These are phyloP conservation scores for Platycnemis pennipes DNA, from an alignment of 2,888 invertebrate species.

Conservation along the genomic window DNA sequence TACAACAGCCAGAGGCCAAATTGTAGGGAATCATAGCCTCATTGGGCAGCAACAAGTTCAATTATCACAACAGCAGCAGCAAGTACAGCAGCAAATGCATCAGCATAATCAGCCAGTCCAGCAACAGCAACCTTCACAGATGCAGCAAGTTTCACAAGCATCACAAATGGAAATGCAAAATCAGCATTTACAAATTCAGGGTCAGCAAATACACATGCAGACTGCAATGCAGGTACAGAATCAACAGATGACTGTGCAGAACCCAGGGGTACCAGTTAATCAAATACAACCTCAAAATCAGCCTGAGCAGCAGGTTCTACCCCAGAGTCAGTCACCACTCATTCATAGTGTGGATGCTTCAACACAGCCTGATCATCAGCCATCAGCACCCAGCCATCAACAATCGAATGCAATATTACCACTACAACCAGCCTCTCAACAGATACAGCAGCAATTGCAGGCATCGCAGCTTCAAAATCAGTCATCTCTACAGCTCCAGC, in stretches of 20 bases:
- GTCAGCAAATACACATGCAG: neutral
- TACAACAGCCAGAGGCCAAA: constrained; percentile 50
- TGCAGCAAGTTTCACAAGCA: neutral
- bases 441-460: constrained; percentile 72
- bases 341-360: neutral
- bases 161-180: neutral
- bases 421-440: constrained; percentile 74
- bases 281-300: constrained; percentile 18
- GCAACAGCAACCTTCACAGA: neutral
- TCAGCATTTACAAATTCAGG: constrained; percentile 22
- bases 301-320: neutral
- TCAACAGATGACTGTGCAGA: neutral
- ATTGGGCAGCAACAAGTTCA: constrained; percentile 55
- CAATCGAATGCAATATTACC: constrained; percentile 77
- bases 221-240: neutral
- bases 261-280: too few species aligned
- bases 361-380: neutral
- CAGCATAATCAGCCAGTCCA: neutral
- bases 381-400: neutral
- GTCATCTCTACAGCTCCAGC: constrained; percentile 34
- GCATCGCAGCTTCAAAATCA: constrained; percentile 69
- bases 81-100: neutral
- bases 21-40: constrained; percentile 51
- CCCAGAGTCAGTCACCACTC: neutral
- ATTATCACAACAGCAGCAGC: constrained; percentile 45